Percentiles rank a stretch among this genome's conserved stretches.
phyloP scores from a whole-genome alignment of 1,140 invertebrate species.

The Pseudomyrmex gracilis region DNA sequence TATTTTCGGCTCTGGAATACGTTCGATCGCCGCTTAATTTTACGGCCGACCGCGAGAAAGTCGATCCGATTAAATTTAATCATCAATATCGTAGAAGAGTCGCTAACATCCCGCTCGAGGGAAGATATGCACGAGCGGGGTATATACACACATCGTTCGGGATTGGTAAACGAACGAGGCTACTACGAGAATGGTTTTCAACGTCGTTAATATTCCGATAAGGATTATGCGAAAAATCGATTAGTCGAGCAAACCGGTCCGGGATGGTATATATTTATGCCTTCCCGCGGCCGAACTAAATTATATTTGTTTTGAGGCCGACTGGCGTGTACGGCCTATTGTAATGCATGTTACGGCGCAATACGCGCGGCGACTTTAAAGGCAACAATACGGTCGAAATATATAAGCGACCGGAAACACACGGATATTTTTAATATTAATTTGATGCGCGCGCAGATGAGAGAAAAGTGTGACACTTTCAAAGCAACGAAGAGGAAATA shows the following conservation, averaged over 20 bases:
- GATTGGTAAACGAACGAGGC: constrained; percentile 19
- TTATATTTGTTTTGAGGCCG: constrained; percentile 41
- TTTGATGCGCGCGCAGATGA: too few species aligned
- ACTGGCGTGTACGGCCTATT: constrained; percentile 6
- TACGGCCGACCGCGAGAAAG: constrained; percentile 57
- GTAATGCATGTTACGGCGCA: constrained; percentile 15
- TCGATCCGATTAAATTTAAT: constrained; percentile 62
- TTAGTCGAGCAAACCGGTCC: constrained; percentile 47
- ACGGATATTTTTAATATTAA: too few species aligned
- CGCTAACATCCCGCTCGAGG: constrained; percentile 24
- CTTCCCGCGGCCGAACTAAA: constrained; percentile 14
- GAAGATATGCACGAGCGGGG: constrained; percentile 21
- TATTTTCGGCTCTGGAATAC: constrained; percentile 32
- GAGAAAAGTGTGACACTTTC: too few species aligned
- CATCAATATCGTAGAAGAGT: constrained; percentile 54
- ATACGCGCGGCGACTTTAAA: background rate
- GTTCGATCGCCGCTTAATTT: constrained; percentile 58
- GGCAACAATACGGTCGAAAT: background rate
- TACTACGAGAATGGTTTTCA: constrained; percentile 38
- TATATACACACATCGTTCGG: constrained; percentile 25
- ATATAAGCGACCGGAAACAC: too few species aligned
- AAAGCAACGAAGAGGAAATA: too few species aligned
- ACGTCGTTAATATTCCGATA: constrained; percentile 51
- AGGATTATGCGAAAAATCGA: constrained; percentile 73
- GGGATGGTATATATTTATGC: constrained; percentile 43